Evolutionary conservation across 1,140 invertebrate species (phyloP).

Genomic region (Musca vetustissima): DNA sequence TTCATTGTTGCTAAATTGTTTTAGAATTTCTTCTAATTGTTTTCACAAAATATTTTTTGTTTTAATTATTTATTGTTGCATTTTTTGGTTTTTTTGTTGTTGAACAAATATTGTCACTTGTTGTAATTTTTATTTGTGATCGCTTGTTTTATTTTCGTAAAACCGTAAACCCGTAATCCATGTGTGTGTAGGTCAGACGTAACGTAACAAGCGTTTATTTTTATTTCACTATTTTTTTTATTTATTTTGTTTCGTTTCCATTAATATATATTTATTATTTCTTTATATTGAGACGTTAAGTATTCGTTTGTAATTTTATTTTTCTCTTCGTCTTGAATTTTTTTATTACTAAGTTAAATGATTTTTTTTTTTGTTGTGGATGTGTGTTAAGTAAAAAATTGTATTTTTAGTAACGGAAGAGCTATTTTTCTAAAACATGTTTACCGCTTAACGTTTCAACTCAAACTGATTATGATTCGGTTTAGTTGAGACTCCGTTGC

Average conservation of each 20-base stretch:
- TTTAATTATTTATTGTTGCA: neutral
- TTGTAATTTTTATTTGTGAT: neutral
- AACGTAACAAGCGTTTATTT: conserved; percentile 29
- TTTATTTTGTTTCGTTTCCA: neutral
- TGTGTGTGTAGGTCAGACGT: conserved; percentile 23
- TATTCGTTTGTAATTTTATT: conserved; percentile 12
- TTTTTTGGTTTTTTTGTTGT: conserved; percentile 24
- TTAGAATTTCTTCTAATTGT: neutral
- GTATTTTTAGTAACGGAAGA: conserved; percentile 33
- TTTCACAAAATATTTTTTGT: neutral
- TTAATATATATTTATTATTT: conserved; percentile 1
- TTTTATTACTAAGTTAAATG: neutral
- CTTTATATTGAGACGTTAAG: conserved; percentile 9
- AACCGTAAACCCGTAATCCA: conserved; percentile 48
- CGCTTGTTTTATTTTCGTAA: conserved; percentile 26
- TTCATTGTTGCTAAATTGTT: neutral
- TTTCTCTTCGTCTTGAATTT: neutral
- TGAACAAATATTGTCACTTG: conserved; percentile 1
- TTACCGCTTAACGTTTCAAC: conserved; percentile 53
- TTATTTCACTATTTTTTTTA: conserved; percentile 16
- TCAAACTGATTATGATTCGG: conserved; percentile 51
- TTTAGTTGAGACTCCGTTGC: conserved; percentile 49
- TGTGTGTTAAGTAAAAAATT: conserved; percentile 7
- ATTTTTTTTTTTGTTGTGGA: too few species aligned
- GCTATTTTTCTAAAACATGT: conserved; percentile 45